Conservation (phyloP, 2,797 vertebrate genomes). For the Scyliorhinus canicula region DNA sequence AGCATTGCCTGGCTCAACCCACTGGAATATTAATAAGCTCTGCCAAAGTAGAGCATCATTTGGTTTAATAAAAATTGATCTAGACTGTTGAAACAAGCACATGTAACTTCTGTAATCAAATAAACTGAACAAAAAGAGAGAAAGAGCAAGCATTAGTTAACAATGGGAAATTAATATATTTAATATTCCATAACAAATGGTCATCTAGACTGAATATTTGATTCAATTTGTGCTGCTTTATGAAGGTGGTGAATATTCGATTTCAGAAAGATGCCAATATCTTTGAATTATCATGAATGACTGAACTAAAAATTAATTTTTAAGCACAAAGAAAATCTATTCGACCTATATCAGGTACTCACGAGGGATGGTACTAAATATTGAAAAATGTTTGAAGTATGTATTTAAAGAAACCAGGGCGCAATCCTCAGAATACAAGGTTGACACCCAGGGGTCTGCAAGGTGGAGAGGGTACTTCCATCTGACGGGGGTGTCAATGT, state of each 20-base stretch:
- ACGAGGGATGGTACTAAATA: too few species aligned
- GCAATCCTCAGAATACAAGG: background rate
- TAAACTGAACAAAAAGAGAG: too few species aligned
- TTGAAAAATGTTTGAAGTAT: background rate
- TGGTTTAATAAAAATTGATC: background rate
- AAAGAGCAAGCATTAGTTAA: background rate
- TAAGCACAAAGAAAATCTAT: background rate
- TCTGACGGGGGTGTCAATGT: background rate
- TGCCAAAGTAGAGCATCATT: background rate
- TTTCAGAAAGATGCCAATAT: background rate
- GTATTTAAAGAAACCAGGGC: background rate
- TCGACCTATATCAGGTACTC: too few species aligned
- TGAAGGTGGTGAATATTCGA: background rate
- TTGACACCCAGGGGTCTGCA: background rate
- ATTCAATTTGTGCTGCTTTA: background rate
- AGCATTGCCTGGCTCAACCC: background rate
- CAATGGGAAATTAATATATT: background rate
- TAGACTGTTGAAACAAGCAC: background rate
- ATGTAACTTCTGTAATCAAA: background rate
- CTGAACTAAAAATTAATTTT: background rate
- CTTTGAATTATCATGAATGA: background rate
- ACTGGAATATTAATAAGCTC: background rate
- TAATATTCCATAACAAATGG: background rate
- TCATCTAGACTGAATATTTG: background rate
- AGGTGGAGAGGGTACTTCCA: background rate